Conservation (phyloP, 2,888 invertebrate genomes). For the Aphodius granarius region DNA sequence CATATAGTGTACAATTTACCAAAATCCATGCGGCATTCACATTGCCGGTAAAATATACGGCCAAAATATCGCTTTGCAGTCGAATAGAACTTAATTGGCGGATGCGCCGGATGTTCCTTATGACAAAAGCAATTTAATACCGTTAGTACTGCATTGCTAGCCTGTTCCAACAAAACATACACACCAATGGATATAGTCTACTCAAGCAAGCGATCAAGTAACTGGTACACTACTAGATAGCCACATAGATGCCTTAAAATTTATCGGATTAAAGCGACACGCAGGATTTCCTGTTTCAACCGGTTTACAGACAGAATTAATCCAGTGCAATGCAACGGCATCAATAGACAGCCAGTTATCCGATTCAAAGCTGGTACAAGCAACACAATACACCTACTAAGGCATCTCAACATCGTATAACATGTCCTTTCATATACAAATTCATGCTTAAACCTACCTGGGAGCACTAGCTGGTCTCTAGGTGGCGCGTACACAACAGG, state of each 20-base stretch:
- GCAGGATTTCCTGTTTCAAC: background rate
- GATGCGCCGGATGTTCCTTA: too few species aligned
- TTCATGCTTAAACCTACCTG: background rate
- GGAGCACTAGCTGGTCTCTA: background rate
- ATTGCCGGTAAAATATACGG: too few species aligned
- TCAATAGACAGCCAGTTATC: background rate
- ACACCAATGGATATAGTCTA: background rate
- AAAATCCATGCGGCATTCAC: too few species aligned
- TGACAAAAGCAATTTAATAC: too few species aligned
- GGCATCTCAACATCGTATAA: background rate
- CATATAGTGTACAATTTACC: too few species aligned
- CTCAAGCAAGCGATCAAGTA: background rate
- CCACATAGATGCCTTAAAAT: background rate
- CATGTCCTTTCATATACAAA: background rate
- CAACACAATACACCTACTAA: background rate
- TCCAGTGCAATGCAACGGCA: background rate
- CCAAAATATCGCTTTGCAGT: too few species aligned
- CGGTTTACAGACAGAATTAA: background rate
- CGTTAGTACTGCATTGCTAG: background rate
- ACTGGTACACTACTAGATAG: background rate
- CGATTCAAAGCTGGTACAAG: background rate
- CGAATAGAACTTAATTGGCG: too few species aligned
- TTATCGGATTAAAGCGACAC: background rate
- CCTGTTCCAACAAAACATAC: background rate
- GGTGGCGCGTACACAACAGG: background rate